phyloP scores from a whole-genome alignment of 1,140 invertebrate genomes.

The Dinoponera quadriceps region DNA sequence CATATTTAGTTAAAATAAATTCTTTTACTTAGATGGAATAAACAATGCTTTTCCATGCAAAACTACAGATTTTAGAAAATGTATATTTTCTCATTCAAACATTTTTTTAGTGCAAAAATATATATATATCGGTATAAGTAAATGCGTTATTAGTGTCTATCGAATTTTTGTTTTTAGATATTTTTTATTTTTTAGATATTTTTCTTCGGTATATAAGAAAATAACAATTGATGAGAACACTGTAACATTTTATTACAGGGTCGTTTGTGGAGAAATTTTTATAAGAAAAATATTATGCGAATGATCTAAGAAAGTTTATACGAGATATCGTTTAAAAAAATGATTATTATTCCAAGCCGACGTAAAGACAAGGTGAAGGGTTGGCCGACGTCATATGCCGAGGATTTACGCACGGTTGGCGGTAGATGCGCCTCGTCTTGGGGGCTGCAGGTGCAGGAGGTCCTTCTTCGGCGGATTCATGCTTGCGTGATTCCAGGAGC shows the following conservation, averaged over 20 bases:
- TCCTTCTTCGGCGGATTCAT: slow-evolving; percentile 81
- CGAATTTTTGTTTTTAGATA: too few species aligned
- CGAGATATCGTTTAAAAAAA: background rate
- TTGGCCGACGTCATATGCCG: slow-evolving; percentile 72
- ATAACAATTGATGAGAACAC: too few species aligned
- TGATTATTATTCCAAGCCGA: background rate
- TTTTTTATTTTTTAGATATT: too few species aligned
- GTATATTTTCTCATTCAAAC: too few species aligned
- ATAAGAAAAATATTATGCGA: background rate
- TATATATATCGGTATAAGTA: too few species aligned
- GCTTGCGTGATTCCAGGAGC: slow-evolving; percentile 81
- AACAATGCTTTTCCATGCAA: too few species aligned
- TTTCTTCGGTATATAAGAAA: too few species aligned
- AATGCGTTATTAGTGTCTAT: too few species aligned
- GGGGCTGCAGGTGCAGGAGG: slow-evolving; percentile 84
- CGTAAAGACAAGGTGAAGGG: slow-evolving; percentile 26
- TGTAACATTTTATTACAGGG: background rate
- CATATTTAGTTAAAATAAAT: too few species aligned
- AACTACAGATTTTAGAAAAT: too few species aligned
- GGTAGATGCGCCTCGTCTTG: slow-evolving; percentile 77
- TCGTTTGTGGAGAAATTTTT: background rate
- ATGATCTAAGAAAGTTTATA: background rate
- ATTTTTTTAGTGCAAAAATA: too few species aligned
- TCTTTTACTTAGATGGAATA: too few species aligned
- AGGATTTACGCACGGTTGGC: slow-evolving; percentile 76